Base-by-base conservation (phyloP, 2,113 vertebrate genomes). In the Psilopogon haemacephalus region DNA sequence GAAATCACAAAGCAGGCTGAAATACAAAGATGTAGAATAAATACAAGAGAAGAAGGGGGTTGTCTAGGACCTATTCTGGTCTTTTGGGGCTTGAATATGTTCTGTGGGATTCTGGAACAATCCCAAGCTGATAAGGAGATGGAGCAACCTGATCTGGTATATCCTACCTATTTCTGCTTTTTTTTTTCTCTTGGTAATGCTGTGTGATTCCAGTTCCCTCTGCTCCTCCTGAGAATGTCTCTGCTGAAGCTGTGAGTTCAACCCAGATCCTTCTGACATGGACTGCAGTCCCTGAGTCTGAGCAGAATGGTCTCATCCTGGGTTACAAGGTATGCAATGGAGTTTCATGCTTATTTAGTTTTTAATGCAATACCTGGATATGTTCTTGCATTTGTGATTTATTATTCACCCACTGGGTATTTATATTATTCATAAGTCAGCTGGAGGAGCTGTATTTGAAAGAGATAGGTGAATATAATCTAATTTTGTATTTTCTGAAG, bases 261-360 rank as follows among this genome's bases (percentile, higher is more conserved):
- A 98, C 98, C 40, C 98, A 98, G 96, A 99, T 99, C 82, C 97
- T 99, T 48, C 97, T 99, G 95, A 98, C 97, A 0, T 99, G 99
- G 99, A 96, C 98, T 1, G 86, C 98, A 0, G 98, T 99, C 56
- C 98, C 98, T 0, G 98, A 97, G 71, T 86, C 97, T 0, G 98
- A 99, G 95, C 98, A 98, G 95, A 99, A 99, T 1, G 99, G 99
- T 65, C 98, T 98, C 75, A 97, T 99, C 72, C 96, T 99, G 32
- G 99, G 99, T 84, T 99, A 99, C 92, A 99, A 99, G 99, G 99
- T 99, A 96, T 1, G 21, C 30, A 28, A 0, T 30, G 82, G 14
- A 63, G 24, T 54, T n/a, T 54, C 44, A 16, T 5, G 8, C 24
- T 73, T n/a, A 13, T 20, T 69, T 28, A 13, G 14, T 37, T 54